Evolutionary conservation across 1,140 invertebrate species (phyloP), one percentile per base, ranked within the genome.

Genomic region (Drosophila albomicans): DNA sequence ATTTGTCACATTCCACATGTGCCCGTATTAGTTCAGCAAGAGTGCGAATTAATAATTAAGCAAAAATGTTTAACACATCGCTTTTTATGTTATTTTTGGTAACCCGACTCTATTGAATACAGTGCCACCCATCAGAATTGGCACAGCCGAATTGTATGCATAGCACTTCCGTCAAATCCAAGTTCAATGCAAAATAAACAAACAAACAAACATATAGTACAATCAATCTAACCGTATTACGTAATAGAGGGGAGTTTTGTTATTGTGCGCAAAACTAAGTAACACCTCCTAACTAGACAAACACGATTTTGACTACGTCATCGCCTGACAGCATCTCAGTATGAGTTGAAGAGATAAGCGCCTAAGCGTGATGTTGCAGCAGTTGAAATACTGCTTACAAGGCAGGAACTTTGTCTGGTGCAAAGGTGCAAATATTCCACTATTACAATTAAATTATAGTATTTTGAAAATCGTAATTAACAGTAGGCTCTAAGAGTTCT

Each of bases 231-330:
- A 69, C 75, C 35, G 38, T 48, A 79, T 69, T 75, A 61, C 41
- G 65, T 56, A 78, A 71, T 61, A 38, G 20, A 25, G 57, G 28
- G 46, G 43, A 54, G 51, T 48, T 49, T 30, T 64, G 30, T 65
- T 65, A 25, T 52, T 43, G 15, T 25, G 10, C 28, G 58, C 48
- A 59, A 71, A 63, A 68, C 32, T 48, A 35, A 62, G 15, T 57
- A 38, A 57, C 54, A 57, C 54, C 15, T 41, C 41, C 78, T 67
- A 56, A 63, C 46, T 52, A 51, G 41, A 71, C 56, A 48, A 43
- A 38, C 71, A 70, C 75, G 64, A 56, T 61, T 75, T 69, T 46
- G 28, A 28, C 58, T 82, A 88, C 84, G 82, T 86, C 79, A 86
- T 68, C 16, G 46, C 20, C 52, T 48, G 75, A 82, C 49, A 73